These are phyloP conservation scores for Brachyptera putata DNA, from an alignment of 2,888 invertebrate genomes.

Conservation along the genomic window DNA sequence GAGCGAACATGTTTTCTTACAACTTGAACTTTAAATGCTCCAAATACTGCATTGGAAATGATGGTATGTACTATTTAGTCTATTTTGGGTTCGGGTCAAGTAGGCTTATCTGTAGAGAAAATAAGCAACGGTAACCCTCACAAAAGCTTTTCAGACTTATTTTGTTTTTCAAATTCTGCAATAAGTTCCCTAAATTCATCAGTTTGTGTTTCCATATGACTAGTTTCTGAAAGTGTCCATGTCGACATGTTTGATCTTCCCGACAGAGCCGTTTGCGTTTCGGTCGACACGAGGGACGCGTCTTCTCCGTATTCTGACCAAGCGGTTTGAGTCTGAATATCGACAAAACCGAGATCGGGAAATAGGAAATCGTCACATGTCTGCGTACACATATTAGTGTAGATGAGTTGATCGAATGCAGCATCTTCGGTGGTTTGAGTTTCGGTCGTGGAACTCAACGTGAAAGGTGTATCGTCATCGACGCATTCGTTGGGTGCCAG, in stretches of 20 bases:
- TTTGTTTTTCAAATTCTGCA: conserved; percentile 29
- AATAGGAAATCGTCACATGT: conserved; percentile 54
- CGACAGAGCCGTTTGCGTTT: conserved; percentile 51
- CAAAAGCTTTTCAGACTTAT: conserved; percentile 25
- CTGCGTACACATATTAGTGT: conserved; percentile 50
- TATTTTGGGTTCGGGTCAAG: too few relatives aligned
- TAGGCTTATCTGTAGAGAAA: conserved; percentile 8
- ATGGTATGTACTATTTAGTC: too few relatives aligned
- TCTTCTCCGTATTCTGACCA: conserved; percentile 52
- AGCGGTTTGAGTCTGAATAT: conserved; percentile 62
- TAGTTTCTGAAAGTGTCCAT: conserved; percentile 23
- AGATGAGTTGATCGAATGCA: conserved; percentile 45
- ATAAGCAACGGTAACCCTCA: conserved; percentile 22
- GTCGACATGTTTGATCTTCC: neutral
- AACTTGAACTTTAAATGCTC: too few relatives aligned
- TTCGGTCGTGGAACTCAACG: conserved; percentile 34
- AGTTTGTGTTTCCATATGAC: conserved; percentile 32
- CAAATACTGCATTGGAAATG: too few relatives aligned
- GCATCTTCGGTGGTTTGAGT: conserved; percentile 44
- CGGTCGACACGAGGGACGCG: conserved; percentile 51
- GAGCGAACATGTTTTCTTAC: too few relatives aligned
- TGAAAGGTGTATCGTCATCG: conserved; percentile 29
- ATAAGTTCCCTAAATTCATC: conserved; percentile 30
- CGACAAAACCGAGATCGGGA: conserved; percentile 53
- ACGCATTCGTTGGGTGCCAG: conserved; percentile 31